phyloP scores from a whole-genome alignment of 2,113 vertebrate species.

The Bucco capensis region DNA sequence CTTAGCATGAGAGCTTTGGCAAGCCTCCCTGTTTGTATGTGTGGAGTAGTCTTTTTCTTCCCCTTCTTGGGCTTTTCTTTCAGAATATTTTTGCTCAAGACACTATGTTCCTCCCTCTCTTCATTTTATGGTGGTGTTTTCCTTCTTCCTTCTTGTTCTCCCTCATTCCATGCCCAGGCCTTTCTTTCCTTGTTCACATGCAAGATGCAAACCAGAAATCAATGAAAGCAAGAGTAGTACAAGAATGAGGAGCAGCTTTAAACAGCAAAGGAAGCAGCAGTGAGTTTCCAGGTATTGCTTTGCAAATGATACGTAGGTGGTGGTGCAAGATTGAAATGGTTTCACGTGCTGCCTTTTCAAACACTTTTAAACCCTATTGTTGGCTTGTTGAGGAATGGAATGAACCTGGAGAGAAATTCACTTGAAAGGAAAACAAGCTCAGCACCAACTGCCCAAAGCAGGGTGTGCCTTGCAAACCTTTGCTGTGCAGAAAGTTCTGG shows the following conservation, averaged over 20 bases:
- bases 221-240: neutral
- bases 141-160: neutral
- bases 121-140: neutral
- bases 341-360: neutral
- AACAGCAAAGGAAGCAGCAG: neutral
- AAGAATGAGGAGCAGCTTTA: neutral
- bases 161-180: neutral
- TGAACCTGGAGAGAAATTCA: neutral
- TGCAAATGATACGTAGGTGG: neutral
- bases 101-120: neutral
- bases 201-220: neutral
- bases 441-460: neutral
- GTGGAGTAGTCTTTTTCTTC: neutral
- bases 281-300: neutral
- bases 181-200: neutral
- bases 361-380: neutral
- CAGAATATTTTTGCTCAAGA: neutral
- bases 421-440: neutral
- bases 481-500: fast-evolving
- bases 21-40: neutral
- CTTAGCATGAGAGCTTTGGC: neutral
- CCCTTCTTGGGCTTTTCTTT: neutral
- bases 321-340: neutral
- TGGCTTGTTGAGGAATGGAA: neutral
- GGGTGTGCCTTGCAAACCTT: neutral